Conservation (phyloP, 2,797 vertebrate species). For the Chiroxiphia lanceolata region DNA sequence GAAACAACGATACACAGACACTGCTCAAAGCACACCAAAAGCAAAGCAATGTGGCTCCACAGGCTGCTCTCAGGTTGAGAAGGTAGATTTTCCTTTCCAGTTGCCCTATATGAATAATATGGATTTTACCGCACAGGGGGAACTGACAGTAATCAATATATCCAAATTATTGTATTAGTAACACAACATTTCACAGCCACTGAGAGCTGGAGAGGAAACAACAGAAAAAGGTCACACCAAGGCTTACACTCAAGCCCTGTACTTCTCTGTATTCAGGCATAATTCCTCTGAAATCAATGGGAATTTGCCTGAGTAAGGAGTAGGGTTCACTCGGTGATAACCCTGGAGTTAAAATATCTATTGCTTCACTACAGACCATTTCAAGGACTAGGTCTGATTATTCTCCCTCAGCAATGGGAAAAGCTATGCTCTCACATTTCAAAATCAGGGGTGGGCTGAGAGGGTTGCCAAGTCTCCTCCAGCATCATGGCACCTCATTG, state of each 20-base stretch:
- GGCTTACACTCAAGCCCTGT: neutral
- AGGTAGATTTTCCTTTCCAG: neutral
- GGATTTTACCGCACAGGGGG: neutral
- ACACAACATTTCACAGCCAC: neutral
- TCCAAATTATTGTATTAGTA: neutral
- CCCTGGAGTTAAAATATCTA: constrained; percentile 1
- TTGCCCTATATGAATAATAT: neutral
- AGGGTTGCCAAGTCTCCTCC: constrained; percentile 39
- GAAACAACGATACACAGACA: accelerated
- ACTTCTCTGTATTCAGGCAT: neutral
- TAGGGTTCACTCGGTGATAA: neutral
- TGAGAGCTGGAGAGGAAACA: neutral
- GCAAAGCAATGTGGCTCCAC: neutral
- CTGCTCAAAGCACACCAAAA: neutral
- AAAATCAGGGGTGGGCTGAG: constrained; percentile 21
- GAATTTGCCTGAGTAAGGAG: neutral
- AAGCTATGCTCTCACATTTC: constrained; percentile 6
- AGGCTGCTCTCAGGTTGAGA: neutral
- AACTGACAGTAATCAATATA: neutral
- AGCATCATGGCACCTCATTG: constrained; percentile 11
- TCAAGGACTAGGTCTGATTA: constrained; percentile 5
- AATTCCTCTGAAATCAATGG: neutral
- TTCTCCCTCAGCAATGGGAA: neutral
- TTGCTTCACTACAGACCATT: neutral
- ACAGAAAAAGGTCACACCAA: neutral